phyloP scores from a whole-genome alignment of 1,140 invertebrate species.

The Ceratosolen solmsi region DNA sequence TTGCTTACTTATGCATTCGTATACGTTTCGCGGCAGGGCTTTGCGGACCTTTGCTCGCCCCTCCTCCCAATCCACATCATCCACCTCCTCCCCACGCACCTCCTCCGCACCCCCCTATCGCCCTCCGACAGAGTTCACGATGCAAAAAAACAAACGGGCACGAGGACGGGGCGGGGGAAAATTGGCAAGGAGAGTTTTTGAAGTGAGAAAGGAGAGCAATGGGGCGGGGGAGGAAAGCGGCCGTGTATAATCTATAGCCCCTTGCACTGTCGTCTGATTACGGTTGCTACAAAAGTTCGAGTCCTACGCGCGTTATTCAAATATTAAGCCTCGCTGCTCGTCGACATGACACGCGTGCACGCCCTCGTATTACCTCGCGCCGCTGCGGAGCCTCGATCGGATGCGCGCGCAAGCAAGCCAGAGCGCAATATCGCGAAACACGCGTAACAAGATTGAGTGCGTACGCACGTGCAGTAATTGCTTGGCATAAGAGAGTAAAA shows the following conservation, averaged over 20 bases:
- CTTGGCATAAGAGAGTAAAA: slow-evolving; percentile 21
- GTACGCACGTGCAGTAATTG: slow-evolving; percentile 39
- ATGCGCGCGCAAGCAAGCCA: background rate
- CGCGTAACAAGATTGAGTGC: slow-evolving; percentile 43
- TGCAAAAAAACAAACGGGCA: background rate
- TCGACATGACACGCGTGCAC: slow-evolving; percentile 44
- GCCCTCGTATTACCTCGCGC: slow-evolving; percentile 31
- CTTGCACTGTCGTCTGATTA: slow-evolving; percentile 63
- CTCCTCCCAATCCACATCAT: too few species aligned
- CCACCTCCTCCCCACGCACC: background rate
- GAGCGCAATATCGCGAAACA: slow-evolving; percentile 31
- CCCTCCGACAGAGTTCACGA: background rate
- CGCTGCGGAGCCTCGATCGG: background rate
- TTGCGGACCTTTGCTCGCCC: slow-evolving; percentile 32
- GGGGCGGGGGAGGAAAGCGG: background rate
- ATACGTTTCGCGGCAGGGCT: slow-evolving; percentile 35
- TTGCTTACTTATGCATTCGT: slow-evolving; percentile 65
- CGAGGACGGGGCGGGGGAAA: background rate
- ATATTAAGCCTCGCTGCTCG: slow-evolving; percentile 57
- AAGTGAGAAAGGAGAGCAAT: background rate
- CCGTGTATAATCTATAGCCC: slow-evolving; percentile 44
- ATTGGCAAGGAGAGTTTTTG: background rate
- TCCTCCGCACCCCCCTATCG: background rate
- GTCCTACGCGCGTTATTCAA: slow-evolving; percentile 63
- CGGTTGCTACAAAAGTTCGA: slow-evolving; percentile 54